Evolutionary conservation across 2,888 invertebrate species (phyloP), one percentile per base, ranked within the genome.

Genomic region (Ennomos fuscantarius): DNA sequence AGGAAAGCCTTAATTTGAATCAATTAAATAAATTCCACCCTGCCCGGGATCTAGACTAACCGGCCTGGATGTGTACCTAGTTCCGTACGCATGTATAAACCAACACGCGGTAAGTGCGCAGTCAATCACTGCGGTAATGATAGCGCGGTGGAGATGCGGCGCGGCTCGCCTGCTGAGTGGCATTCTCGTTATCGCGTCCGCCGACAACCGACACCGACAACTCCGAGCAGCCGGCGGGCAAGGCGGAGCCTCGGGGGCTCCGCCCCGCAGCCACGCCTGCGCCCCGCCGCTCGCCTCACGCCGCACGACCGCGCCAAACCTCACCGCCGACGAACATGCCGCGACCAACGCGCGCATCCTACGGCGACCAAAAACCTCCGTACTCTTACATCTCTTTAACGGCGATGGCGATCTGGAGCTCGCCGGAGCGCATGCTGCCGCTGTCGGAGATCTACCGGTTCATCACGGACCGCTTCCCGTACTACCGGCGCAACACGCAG

Each of bases 361-460:
- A 66, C 63, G 67, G 65, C 83, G 99, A 99, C 87, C 98, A 99
- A 90, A 99, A 99, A 59, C 67, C 65, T 58, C 67, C 65, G 51
- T 65, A 65, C 55, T 67, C 67, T 24, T 69, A 69, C 59, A 93
- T 96, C 46, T 87, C 96, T 24, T 34, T 65, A 35, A 67, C 67
- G 43, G 65, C 65, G 55, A 65, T 99, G 99, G 99, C 99, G 60
- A 99, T 99, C 78, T 99, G 99, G 96, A 97, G 97, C 79, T 98
- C 98, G 11, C 95, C 96, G 52, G 99, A 99, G 86, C 98, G 99
- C 89, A 99, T 99, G 98, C 93, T 98, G 74, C 97, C 97, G 61
- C 79, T 92, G 64, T 89, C 85, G 32, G 87, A 82, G 74, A 87
- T 81, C 73, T 87, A 85, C 78, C 84, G 97, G 81, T 98, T 97